phyloP scores from a whole-genome alignment of 2,888 invertebrate genomes.

The Lasioglossum oenotherae region DNA sequence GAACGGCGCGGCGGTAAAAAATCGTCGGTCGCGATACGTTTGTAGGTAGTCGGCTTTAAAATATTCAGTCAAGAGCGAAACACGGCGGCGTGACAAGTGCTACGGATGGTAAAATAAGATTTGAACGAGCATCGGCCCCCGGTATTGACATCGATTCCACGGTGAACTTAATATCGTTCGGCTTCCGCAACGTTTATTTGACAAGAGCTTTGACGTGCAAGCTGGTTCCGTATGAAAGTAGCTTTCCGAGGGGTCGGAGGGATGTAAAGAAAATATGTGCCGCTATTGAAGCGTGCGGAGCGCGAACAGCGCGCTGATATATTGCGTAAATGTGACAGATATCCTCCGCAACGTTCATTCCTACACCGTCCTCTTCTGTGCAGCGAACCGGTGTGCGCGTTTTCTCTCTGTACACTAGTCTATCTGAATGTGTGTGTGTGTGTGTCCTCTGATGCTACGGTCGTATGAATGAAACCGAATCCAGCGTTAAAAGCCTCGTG shows the following conservation, averaged over 20 bases:
- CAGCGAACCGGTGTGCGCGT: background rate
- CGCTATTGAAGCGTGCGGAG: slow-evolving; percentile 55
- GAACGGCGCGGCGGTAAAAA: background rate
- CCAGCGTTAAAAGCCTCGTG: slow-evolving; percentile 72
- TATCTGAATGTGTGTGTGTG: background rate
- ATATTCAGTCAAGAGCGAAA: background rate
- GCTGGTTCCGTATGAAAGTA: slow-evolving; percentile 44
- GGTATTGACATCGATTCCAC: slow-evolving; percentile 45
- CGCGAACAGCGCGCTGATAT: slow-evolving; percentile 53
- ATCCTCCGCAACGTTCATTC: slow-evolving; percentile 56
- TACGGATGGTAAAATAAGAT: slow-evolving; percentile 22
- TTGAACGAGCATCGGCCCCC: slow-evolving; percentile 15
- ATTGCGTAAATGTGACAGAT: slow-evolving; percentile 66
- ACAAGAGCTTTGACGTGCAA: slow-evolving; percentile 51
- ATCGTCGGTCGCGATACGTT: background rate
- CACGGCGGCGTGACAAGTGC: background rate
- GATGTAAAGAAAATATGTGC: slow-evolving; percentile 60
- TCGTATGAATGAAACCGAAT: slow-evolving; percentile 69
- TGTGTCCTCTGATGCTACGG: background rate
- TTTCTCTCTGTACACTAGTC: background rate
- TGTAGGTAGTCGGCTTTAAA: background rate
- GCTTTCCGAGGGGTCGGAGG: slow-evolving; percentile 36
- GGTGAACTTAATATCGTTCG: slow-evolving; percentile 50
- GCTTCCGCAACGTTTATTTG: slow-evolving; percentile 55
- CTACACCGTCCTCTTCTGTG: background rate